Conservation (phyloP, 2,888 invertebrate genomes). For the Abrostola tripartita region DNA sequence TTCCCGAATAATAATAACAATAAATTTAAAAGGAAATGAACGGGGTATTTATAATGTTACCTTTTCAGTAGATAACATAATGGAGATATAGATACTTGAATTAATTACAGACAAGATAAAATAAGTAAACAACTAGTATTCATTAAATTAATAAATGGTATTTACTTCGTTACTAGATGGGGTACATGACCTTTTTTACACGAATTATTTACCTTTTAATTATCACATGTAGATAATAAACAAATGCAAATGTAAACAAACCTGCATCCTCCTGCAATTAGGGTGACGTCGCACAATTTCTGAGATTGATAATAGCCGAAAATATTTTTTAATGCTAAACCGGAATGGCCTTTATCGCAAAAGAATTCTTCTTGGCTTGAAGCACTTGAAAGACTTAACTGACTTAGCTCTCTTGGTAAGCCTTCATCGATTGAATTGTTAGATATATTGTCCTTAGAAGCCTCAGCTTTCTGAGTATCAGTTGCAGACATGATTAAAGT, state of each 20-base stretch:
- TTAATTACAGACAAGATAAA: background rate
- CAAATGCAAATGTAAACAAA: conserved; percentile 65
- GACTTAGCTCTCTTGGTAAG: conserved; percentile 90
- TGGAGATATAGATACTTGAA: background rate
- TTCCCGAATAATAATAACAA: too few relatives aligned
- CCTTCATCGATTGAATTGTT: conserved; percentile 87
- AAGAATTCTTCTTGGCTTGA: conserved; percentile 93
- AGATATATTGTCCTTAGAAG: conserved; percentile 84
- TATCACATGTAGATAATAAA: conserved; percentile 9
- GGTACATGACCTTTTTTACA: conserved; percentile 36
- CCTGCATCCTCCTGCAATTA: conserved; percentile 93
- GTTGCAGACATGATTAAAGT: conserved; percentile 76
- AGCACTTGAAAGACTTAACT: conserved; percentile 90
- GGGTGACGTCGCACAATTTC: conserved; percentile 95
- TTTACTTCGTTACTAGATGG: too few relatives aligned
- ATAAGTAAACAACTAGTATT: background rate
- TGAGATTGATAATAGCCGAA: conserved; percentile 93
- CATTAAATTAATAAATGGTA: too few relatives aligned
- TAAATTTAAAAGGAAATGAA: too few relatives aligned
- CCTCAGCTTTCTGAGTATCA: conserved; percentile 79
- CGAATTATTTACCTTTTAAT: background rate
- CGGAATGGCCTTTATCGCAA: conserved; percentile 93
- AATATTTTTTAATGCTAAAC: conserved; percentile 94
- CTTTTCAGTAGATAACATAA: too few relatives aligned
- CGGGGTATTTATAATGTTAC: too few relatives aligned